Evolutionary conservation across 1,140 invertebrate genomes (phyloP).

Genomic region (Sipha flava): DNA sequence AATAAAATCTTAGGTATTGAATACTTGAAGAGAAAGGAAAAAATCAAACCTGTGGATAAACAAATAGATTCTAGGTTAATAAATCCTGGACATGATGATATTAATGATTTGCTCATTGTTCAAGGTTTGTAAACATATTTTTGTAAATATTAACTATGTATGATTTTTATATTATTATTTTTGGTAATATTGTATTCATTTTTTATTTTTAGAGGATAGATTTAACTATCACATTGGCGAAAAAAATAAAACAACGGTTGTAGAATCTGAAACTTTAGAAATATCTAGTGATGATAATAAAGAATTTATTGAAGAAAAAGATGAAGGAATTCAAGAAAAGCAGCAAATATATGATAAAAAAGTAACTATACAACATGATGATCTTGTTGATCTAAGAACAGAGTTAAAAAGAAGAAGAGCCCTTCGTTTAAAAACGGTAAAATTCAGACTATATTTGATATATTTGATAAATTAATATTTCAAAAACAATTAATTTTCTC

Average conservation of each 20-base stretch:
- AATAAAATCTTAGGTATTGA: background rate
- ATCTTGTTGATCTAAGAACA: conserved; percentile 17
- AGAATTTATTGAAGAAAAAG: background rate
- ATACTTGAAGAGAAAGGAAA: background rate
- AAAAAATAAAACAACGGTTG: background rate
- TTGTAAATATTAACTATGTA: too few species aligned
- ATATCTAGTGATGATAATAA: background rate
- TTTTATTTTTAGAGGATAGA: background rate
- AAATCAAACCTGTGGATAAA: background rate
- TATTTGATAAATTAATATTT: background rate
- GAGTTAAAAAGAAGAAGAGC: conserved; percentile 25
- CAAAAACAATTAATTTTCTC: background rate
- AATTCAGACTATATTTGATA: background rate
- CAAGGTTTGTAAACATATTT: too few species aligned
- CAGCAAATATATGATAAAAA: background rate
- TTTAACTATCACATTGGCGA: background rate
- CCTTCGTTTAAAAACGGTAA: conserved; percentile 19
- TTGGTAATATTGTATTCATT: background rate
- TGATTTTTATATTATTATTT: background rate
- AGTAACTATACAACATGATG: background rate
- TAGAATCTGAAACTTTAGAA: background rate
- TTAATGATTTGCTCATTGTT: background rate
- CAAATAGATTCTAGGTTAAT: background rate
- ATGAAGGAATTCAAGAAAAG: too few species aligned
- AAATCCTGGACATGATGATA: background rate